These are phyloP conservation scores for Zapornia atra DNA, from an alignment of 2,113 vertebrate genomes.

Conservation along the genomic window DNA sequence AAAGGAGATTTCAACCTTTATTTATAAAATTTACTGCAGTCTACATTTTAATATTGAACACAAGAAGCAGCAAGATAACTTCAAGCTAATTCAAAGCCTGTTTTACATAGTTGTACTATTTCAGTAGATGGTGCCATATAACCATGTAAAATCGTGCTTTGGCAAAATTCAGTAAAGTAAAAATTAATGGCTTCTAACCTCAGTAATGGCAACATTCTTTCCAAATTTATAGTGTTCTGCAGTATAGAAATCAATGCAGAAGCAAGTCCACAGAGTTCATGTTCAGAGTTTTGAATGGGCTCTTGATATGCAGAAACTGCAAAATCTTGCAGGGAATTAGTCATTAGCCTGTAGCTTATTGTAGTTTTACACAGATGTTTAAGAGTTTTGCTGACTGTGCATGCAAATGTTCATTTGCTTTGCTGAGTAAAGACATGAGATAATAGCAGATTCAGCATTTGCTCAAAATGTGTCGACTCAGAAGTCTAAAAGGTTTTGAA, in stretches of 20 bases:
- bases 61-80: background rate
- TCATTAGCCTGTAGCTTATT: background rate
- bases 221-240: background rate
- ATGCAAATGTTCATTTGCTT: background rate
- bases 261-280: background rate
- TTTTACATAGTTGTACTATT: background rate
- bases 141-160: background rate
- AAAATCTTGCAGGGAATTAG: background rate
- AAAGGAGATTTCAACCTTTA: background rate
- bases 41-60: background rate
- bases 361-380: background rate
- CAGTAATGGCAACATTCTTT: background rate
- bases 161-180: background rate
- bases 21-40: background rate
- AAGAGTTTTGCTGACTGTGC: background rate
- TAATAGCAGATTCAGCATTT: constrained; percentile 7
- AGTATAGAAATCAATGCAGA: background rate
- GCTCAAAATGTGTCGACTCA: background rate
- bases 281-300: background rate
- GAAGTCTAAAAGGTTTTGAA: background rate
- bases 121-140: constrained; percentile 47
- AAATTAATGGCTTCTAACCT: background rate
- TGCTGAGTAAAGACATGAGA: background rate
- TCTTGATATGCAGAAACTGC: background rate
- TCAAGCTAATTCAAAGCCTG: background rate